Base-by-base conservation (phyloP, 1,140 invertebrate species). In the Hormaphis cornu region DNA sequence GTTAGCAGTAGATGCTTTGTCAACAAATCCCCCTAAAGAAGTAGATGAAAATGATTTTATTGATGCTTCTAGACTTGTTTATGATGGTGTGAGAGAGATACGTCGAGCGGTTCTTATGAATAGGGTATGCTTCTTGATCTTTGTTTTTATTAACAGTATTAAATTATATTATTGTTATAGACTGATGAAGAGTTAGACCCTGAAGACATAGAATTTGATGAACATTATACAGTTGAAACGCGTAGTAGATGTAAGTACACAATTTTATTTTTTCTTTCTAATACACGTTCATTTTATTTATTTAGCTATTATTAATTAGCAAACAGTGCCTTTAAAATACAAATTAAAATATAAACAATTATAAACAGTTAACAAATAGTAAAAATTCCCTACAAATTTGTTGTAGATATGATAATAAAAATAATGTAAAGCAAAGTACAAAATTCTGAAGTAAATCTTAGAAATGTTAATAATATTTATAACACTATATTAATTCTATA, bases 11-110 rank as follows among this genome's bases (percentile, higher is more conserved):
- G 89, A 93, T 72, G 90, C 91, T 1, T 81, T 98, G 12, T 87
- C 87, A 28, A 85, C 85, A 52, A 88, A 87, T 76, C 87, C 87
- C 4, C 83, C 85, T 10, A 88, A 89, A 74, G 91, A 93, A 73
- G 87, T 96, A 1, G 94, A 98, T 79, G 95, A 98, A 79, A 97
- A 98, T 82, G 95, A 98, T 80, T 98, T 98, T 76, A 97, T 99
- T 74, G 95, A 98, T 80, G 95, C 96, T 0, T 96, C 95, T 3
- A 82, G 93, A 58, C 81, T 97, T n/a, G 95, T 99, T 9, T 97
- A 98, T 77, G 95, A 98, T 79, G 95, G 94, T 1, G 95, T 99
- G 0, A 80, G 94, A 35, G 95, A 98, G 79, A 97, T 99, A 72
- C 83, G 97, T 73, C 84, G 94, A 71, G 95, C 95, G 59, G 95